Base-by-base conservation (phyloP, 1,140 invertebrate genomes). In the Hestina assimilis region DNA sequence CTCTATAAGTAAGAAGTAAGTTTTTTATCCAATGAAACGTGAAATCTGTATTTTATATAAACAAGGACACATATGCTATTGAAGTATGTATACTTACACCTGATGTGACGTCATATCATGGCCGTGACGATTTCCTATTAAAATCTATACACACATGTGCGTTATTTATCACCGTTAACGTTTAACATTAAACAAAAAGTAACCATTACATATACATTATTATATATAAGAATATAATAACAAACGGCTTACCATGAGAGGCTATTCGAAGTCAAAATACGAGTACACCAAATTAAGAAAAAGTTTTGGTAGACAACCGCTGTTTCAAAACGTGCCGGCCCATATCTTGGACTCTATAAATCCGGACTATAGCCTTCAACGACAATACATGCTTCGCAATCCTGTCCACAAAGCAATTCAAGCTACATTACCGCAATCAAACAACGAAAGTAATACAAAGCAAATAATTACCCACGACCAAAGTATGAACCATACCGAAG, bases 401-500 rank as follows among this genome's bases (percentile, higher is more conserved):
- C 84, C 84, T 8, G 80, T 87, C 19, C 66, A 85, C 46, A 65
- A 61, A 28, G 55, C 70, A 47, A 60, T 78, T 29, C 83, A 86
- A 66, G 79, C 79, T 31, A 76, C 76, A 23, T 58, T 72, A 20
- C 70, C 78, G 14, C 69, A 77, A 63, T 77, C 80, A 12, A 35
- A 87, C 76, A 67, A 89, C 66, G 59, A 84, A 61, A 11, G 72
- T 59, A 69, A 89, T 69, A 91, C 90, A 15, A 83, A 87, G 20
- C 79, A 80, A 72, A 68, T 87, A 17, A 61, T 78, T n/a, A 75
- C 66, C 40, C 76, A 78, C 4, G 79, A 93, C 15, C 88, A 89
- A 51, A 93, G 95, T 6, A 93, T 98, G 86, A 94, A 94, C 69
- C 97, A 99, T 79, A 91, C 91, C 1, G 97, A 99, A 90, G 97